phyloP scores from a whole-genome alignment of 1,140 invertebrate species.

The Drosophila fuyamai region DNA sequence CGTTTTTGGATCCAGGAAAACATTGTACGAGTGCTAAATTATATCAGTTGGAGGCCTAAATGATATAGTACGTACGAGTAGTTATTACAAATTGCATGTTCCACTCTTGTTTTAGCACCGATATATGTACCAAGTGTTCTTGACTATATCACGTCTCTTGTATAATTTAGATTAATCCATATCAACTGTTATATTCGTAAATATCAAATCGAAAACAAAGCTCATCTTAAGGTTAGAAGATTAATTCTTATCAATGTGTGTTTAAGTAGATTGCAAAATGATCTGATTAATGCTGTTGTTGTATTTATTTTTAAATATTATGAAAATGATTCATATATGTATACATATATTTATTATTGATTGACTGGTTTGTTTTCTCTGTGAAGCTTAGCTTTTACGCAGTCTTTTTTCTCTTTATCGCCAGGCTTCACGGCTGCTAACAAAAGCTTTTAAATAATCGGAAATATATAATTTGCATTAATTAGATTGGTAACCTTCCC shows the following conservation, averaged over 20 bases:
- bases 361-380: not conserved
- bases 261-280: no score
- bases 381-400: not conserved
- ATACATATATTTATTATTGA: constrained; percentile 3
- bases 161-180: constrained; percentile 7
- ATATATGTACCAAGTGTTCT: constrained; percentile 1
- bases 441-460: not conserved
- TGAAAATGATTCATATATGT: not conserved
- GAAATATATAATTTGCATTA: not conserved
- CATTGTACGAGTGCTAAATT: constrained; percentile 13
- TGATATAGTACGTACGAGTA: constrained; percentile 19
- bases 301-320: not conserved
- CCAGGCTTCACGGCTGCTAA: no score
- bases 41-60: constrained; percentile 31
- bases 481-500: not conserved
- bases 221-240: no score
- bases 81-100: constrained; percentile 27
- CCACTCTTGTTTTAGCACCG: constrained; percentile 17
- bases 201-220: not conserved
- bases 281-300: no score
- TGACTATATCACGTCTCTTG: constrained; percentile 17
- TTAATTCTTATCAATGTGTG: not conserved
- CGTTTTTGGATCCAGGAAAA: constrained; percentile 47
- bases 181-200: not conserved
- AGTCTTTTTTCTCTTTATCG: not conserved